These are phyloP conservation scores for Drosophila neocordata DNA, from an alignment of 1,140 invertebrate species.

Conservation along the genomic window DNA sequence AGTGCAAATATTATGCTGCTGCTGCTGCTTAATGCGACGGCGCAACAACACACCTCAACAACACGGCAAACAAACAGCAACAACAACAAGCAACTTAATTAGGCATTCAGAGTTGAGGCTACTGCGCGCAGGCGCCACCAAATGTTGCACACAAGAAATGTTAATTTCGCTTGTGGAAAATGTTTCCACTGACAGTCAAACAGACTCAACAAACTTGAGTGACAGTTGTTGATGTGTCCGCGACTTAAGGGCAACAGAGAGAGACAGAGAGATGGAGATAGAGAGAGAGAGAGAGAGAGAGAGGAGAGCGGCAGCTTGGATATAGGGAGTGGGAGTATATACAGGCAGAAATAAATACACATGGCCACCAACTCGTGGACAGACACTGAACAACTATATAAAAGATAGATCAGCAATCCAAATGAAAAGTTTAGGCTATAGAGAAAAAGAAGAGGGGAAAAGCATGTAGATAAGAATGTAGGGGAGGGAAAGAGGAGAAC, in stretches of 20 bases:
- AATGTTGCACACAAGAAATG: constrained; percentile 17
- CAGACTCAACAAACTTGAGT: constrained; percentile 10
- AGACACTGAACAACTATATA: constrained; percentile 7
- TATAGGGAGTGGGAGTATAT: neutral
- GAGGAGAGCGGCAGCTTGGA: neutral
- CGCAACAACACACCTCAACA: constrained; percentile 7
- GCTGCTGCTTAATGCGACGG: constrained; percentile 27
- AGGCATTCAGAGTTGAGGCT: constrained; percentile 15
- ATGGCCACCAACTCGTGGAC: constrained; percentile 9
- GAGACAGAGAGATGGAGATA: neutral
- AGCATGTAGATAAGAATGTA: too few relatives aligned
- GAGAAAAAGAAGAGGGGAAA: neutral
- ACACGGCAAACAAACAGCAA: constrained; percentile 10
- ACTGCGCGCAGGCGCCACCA: constrained; percentile 17
- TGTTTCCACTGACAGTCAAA: constrained; percentile 13
- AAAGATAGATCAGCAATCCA: constrained; percentile 17
- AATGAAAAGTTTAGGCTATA: constrained; percentile 8
- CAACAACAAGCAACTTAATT: constrained; percentile 20
- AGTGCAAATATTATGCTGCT: constrained; percentile 27
- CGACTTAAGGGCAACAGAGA: too few relatives aligned
- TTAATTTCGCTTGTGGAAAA: constrained; percentile 19
- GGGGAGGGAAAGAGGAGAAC: neutral
- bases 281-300: neutral
- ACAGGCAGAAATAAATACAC: neutral
- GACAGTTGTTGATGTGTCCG: constrained; percentile 17